Evolutionary conservation across 2,113 vertebrate genomes (phyloP).

Genomic region (Gymnobelideus leadbeateri): DNA sequence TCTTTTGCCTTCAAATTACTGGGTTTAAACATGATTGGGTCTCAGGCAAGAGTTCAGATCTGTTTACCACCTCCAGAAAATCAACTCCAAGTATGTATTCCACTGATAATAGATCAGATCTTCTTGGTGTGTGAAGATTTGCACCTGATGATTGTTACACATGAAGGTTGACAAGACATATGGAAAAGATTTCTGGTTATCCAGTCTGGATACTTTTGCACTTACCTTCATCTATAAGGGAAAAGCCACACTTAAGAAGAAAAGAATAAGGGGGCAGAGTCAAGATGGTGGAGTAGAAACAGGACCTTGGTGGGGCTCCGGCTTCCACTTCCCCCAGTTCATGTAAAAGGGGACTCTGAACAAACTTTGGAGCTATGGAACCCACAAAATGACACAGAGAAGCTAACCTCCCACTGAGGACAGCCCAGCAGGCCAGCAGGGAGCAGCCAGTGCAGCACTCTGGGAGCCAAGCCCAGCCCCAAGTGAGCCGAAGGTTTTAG

Average conservation of each 20-base stretch:
- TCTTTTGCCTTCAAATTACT: neutral
- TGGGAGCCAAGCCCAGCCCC: no score
- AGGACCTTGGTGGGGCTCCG: no score
- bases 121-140: neutral
- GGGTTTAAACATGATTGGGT: neutral
- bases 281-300: no score
- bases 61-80: neutral
- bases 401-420: no score
- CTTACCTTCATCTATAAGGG: neutral
- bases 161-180: neutral
- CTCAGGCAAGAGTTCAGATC: neutral
- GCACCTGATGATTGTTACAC: neutral
- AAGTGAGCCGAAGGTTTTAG: no score
- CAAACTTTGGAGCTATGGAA: no score
- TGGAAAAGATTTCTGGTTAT: neutral
- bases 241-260: neutral
- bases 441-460: no score
- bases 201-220: neutral
- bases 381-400: no score
- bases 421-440: no score
- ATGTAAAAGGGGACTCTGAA: no score
- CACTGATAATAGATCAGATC: neutral
- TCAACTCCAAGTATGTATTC: neutral
- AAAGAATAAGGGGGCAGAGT: no score
- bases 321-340: no score